phyloP scores from a whole-genome alignment of 2,113 vertebrate species.

The Dipodomys ordii region DNA sequence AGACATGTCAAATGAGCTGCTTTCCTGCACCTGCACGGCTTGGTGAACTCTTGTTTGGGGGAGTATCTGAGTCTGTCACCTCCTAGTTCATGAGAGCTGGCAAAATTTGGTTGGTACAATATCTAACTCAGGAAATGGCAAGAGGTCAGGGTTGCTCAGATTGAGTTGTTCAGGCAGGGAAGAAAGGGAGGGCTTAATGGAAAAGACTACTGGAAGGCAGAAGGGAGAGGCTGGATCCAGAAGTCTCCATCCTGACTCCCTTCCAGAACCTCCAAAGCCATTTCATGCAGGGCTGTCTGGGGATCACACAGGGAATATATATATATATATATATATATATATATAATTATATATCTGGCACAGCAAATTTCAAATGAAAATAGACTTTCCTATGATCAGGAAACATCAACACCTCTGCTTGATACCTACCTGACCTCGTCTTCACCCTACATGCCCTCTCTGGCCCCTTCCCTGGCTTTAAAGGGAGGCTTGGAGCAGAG shows the following conservation, averaged over 20 bases:
- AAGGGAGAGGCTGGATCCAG: neutral
- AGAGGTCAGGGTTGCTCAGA: neutral
- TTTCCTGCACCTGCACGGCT: neutral
- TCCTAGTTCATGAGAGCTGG: neutral
- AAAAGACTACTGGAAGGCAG: neutral
- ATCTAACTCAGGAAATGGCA: neutral
- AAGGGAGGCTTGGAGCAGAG: neutral
- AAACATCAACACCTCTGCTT: neutral
- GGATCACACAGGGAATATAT: neutral
- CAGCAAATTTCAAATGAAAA: neutral
- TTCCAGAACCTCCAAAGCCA: neutral
- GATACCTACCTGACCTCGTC: neutral
- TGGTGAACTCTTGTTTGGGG: neutral
- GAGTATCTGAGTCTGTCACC: neutral
- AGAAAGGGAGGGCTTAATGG: neutral
- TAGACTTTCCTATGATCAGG: neutral
- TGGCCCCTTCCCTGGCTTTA: neutral
- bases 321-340: no score
- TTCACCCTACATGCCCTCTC: neutral
- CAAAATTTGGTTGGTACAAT: neutral
- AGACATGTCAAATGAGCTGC: neutral
- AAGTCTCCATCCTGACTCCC: neutral
- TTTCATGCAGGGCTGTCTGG: neutral
- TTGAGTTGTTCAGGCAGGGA: conserved; percentile 13
- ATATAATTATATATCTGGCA: neutral